phyloP scores from a whole-genome alignment of 2,888 invertebrate species.

The Ecliptopera silaceata region DNA sequence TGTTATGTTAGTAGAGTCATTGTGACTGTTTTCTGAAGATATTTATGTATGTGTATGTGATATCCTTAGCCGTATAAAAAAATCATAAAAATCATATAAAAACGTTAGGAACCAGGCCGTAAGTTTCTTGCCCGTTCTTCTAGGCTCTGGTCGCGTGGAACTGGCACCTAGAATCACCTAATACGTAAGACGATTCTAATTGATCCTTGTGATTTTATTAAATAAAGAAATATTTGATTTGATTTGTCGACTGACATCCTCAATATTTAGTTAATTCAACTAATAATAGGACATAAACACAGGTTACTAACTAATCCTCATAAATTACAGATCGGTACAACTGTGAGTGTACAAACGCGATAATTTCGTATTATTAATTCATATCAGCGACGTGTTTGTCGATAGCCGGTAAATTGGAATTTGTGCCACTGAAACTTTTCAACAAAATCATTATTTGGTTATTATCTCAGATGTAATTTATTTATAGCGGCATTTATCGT shows the following conservation, averaged over 20 bases:
- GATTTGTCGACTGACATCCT: background rate
- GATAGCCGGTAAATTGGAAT: conserved; percentile 72
- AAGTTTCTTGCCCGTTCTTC: too few species aligned
- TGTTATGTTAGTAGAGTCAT: too few species aligned
- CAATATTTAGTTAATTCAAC: background rate
- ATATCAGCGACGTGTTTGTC: conserved; percentile 64
- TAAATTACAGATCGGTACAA: conserved; percentile 43
- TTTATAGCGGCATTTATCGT: background rate
- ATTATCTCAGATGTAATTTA: conserved; percentile 6
- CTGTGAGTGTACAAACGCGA: conserved; percentile 58
- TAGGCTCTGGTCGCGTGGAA: too few species aligned
- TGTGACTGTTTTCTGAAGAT: too few species aligned
- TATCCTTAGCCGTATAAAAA: too few species aligned
- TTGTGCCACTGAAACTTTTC: conserved; percentile 67
- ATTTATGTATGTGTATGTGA: too few species aligned
- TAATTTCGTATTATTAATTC: conserved; percentile 73
- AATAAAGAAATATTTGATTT: too few species aligned
- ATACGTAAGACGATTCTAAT: too few species aligned
- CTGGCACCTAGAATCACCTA: too few species aligned
- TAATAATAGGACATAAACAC: conserved; percentile 24
- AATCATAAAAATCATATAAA: too few species aligned
- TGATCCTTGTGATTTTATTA: too few species aligned
- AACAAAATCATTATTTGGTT: conserved; percentile 45
- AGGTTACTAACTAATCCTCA: conserved; percentile 43
- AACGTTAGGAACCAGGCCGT: too few species aligned